These are phyloP conservation scores for Phoxinus dragarum DNA, from an alignment of 2,797 vertebrate species.

Conservation along the genomic window DNA sequence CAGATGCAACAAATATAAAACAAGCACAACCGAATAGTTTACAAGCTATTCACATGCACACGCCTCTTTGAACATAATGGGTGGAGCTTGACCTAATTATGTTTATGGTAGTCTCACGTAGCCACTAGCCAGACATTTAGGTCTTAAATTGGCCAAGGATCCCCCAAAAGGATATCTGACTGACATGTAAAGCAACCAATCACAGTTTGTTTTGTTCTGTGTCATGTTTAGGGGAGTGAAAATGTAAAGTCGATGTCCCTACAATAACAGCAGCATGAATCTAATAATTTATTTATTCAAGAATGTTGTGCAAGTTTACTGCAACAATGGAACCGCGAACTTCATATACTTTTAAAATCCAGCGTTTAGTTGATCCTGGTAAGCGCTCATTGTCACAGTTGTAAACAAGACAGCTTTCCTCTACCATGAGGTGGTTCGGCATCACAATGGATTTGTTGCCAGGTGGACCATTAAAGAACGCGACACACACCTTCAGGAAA, in stretches of 20 bases:
- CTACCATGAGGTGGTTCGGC: not conserved
- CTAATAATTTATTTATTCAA: not conserved
- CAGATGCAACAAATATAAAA: not conserved
- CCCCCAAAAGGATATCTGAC: too few species aligned
- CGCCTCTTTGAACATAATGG: not conserved
- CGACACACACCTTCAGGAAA: not conserved
- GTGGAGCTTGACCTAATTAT: not conserved
- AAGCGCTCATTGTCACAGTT: not conserved
- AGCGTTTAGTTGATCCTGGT: not conserved
- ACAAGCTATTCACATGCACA: not conserved
- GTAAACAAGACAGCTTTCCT: not conserved
- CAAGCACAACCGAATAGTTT: not conserved
- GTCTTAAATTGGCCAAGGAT: too few species aligned
- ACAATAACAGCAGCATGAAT: not conserved
- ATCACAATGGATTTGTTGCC: not conserved
- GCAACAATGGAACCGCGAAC: not conserved
- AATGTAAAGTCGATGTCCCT: not conserved
- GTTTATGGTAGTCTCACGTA: not conserved
- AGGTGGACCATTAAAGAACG: not conserved
- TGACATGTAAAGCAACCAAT: too few species aligned
- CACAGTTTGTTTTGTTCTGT: not conserved
- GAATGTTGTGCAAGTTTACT: not conserved
- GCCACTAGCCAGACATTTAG: too few species aligned
- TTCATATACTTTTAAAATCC: not conserved
- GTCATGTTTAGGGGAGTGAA: not conserved